Evolutionary conservation across 2,888 invertebrate species (phyloP).

Genomic region (Drepanosiphum platanoidis): DNA sequence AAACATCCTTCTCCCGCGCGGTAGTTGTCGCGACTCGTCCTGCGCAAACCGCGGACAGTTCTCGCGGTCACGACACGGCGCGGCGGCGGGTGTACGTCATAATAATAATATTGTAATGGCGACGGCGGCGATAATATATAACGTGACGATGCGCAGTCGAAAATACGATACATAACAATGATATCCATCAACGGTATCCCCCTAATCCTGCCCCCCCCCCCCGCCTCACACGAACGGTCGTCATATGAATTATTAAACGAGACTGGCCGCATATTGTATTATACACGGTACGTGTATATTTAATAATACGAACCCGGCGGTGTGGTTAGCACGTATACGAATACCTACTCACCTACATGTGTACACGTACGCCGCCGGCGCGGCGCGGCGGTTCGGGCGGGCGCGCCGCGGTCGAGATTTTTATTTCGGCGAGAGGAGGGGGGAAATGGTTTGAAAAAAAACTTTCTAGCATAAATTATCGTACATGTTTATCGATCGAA

Average conservation of each 20-base stretch:
- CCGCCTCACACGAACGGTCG: background rate
- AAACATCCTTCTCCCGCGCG: background rate
- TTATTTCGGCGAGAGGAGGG: no score
- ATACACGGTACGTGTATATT: background rate
- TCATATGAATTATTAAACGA: background rate
- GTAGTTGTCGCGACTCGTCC: background rate
- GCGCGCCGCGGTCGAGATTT: no score
- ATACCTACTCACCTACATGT: background rate
- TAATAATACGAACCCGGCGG: no score
- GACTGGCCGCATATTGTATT: background rate
- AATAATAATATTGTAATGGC: no score
- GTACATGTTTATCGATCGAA: no score
- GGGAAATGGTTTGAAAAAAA: no score
- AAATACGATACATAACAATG: background rate
- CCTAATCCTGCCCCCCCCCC: background rate
- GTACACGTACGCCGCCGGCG: background rate
- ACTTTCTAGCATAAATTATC: no score
- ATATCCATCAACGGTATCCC: background rate
- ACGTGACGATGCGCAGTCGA: background rate
- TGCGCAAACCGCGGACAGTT: background rate
- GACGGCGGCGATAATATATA: no score
- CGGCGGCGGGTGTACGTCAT: no score
- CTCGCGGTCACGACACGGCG: background rate
- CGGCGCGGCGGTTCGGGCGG: no score
- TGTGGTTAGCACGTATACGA: no score